These are phyloP conservation scores for Chelon labrosus DNA, from an alignment of 2,797 vertebrate genomes.

Conservation along the genomic window DNA sequence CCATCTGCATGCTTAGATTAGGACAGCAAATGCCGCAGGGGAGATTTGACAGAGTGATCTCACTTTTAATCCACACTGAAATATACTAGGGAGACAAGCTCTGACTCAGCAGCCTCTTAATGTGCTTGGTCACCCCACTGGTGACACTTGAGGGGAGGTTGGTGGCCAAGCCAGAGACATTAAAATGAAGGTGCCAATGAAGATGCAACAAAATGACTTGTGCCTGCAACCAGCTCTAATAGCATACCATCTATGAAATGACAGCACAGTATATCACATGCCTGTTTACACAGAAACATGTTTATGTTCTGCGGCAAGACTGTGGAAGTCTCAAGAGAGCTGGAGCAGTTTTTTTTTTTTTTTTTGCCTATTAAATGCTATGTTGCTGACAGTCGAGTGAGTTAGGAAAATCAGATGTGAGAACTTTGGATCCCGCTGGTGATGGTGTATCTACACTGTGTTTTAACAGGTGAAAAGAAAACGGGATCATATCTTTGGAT, in stretches of 20 bases:
- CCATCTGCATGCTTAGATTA: constrained; percentile 58
- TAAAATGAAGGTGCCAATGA: constrained; percentile 14
- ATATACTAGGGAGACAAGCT: constrained; percentile 36
- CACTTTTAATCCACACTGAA: constrained; percentile 75
- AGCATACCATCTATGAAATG: constrained; percentile 36
- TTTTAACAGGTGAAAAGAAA: constrained; percentile 80
- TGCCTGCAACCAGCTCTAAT: constrained; percentile 8
- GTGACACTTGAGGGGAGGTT: constrained; percentile 18
- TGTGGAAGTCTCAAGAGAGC: constrained; percentile 36
- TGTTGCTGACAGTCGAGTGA: constrained; percentile 56
- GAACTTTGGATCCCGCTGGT: constrained; percentile 52
- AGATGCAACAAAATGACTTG: constrained; percentile 19
- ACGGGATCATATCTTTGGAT: constrained; percentile 69
- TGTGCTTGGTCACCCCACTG: constrained; percentile 60
- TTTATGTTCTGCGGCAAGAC: constrained; percentile 51
- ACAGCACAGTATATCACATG: constrained; percentile 41
- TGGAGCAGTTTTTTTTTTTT: neutral
- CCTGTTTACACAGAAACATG: constrained; percentile 67
- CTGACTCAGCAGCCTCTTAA: constrained; percentile 72
- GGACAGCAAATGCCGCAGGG: constrained; percentile 44
- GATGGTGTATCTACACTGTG: constrained; percentile 65
- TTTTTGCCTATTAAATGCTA: constrained; percentile 37
- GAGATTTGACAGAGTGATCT: constrained; percentile 76
- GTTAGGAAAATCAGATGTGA: constrained; percentile 67
- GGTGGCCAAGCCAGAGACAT: neutral